These are phyloP conservation scores for Hydrotaea cyrtoneurina DNA, from an alignment of 2,888 invertebrate genomes.

Conservation along the genomic window DNA sequence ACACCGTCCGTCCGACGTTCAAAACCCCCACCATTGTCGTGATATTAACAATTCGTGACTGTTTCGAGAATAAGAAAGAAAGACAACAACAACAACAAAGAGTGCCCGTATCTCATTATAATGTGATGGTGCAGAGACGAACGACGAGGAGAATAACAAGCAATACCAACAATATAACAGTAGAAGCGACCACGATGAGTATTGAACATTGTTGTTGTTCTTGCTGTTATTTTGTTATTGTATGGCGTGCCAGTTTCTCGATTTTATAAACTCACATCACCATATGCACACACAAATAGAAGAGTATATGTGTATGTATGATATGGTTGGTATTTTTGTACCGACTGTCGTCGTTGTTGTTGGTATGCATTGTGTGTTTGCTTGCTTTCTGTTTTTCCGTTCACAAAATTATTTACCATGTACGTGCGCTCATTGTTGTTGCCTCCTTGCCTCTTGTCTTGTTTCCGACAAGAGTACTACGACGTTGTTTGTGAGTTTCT, in stretches of 20 bases:
- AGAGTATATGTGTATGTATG: constrained; percentile 22
- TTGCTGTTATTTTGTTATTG: constrained; percentile 41
- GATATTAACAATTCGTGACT: constrained; percentile 59
- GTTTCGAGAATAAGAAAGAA: constrained; percentile 39
- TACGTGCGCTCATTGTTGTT: constrained; percentile 31
- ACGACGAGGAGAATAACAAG: constrained; percentile 1
- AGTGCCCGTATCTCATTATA: constrained; percentile 64
- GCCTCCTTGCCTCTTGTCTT: constrained; percentile 1
- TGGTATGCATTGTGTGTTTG: constrained; percentile 19
- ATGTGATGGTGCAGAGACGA: constrained; percentile 10
- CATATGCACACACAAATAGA: not conserved
- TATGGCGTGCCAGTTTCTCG: constrained; percentile 52
- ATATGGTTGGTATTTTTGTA: constrained; percentile 2
- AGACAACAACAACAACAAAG: constrained; percentile 69
- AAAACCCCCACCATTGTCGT: no score
- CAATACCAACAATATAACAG: not conserved
- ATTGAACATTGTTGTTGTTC: not conserved
- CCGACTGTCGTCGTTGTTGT: not conserved
- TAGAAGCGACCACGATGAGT: not conserved
- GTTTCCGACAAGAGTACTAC: not conserved
- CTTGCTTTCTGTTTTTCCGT: not conserved
- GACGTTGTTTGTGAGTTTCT: not conserved
- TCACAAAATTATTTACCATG: not conserved
- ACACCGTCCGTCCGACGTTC: constrained; percentile 34
- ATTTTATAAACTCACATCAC: not conserved